Evolutionary conservation across 2,888 invertebrate species (phyloP), one percentile per base, ranked within the genome.

Genomic region (Dioctria linearis): DNA sequence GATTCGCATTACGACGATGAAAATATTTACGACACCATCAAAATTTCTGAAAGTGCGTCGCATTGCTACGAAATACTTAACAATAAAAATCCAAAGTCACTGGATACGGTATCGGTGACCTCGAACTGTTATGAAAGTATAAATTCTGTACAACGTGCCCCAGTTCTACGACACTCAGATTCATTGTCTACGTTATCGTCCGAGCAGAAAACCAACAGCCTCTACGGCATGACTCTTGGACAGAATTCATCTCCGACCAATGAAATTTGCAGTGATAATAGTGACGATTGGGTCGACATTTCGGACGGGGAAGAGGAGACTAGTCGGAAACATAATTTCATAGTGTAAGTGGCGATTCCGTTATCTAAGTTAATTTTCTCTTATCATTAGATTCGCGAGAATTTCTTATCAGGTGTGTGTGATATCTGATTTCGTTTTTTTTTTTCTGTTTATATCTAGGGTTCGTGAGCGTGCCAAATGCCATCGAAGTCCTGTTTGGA

Each of bases 1-100:
- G 39, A 85, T 79, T 25, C 25, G 2, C 25, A 25, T 25, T 84
- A 85, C 11, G 86, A 90, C 51, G 90, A 88, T 37, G 92, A 92
- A 83, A 92, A 92, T 84, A 92, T 93, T 82, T 92, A 93, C 84
- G 92, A 92, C 82, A 92, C 92, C 1, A 92, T 92, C 81, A 92
- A 92, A 84, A 91, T 91, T 65, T 87, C 87, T 2, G 91, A 91
- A 79, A 90, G 87, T 0, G 86, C 86, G 1, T 90, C 91, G 0
- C 85, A 86, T 49, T 86, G 87, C 82, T 88, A 88, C 79, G 89
- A 89, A 67, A 85, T 86, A 8, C 67, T 88, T 43, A 65, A 79
- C 59, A 69, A 80, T 75, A 71, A 84, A 83, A 83, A 81, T 67
- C 83, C 54, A 71, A 84, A 83, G 73, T 82, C 84, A 13, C 65